phyloP scores from a whole-genome alignment of 2,113 vertebrate genomes.

The Thamnaconus septentrionalis region DNA sequence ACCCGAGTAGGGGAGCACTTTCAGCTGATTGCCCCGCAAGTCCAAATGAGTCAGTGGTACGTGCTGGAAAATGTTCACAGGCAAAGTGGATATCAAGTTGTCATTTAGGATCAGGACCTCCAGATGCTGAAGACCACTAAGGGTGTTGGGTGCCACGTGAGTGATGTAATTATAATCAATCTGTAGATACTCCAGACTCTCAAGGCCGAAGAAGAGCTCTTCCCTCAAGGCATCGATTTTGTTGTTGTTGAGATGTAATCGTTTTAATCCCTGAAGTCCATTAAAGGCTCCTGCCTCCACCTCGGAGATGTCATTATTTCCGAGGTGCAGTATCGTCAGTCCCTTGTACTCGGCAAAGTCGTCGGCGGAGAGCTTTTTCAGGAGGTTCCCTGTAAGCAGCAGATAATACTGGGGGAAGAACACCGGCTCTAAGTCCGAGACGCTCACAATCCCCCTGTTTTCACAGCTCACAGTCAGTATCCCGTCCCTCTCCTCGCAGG shows the following conservation, averaged over 20 bases:
- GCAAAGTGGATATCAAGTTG: slow-evolving; percentile 91
- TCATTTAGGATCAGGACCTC: slow-evolving; percentile 97
- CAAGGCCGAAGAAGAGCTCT: slow-evolving; percentile 91
- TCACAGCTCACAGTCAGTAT: slow-evolving; percentile 93
- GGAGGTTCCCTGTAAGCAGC: slow-evolving; percentile 90
- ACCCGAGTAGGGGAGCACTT: slow-evolving; percentile 90
- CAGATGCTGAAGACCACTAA: slow-evolving; percentile 87
- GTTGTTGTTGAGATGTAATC: slow-evolving; percentile 96
- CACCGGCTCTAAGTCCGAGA: slow-evolving; percentile 89
- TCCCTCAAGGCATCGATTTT: slow-evolving; percentile 91
- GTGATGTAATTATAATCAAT: slow-evolving; percentile 97
- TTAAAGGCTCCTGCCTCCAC: slow-evolving; percentile 93
- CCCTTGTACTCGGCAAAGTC: slow-evolving; percentile 92
- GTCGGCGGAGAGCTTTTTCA: slow-evolving; percentile 87
- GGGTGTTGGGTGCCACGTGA: slow-evolving; percentile 86
- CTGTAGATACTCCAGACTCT: slow-evolving; percentile 95
- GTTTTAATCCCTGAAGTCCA: slow-evolving; percentile 88
- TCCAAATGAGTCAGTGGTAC: slow-evolving; percentile 97
- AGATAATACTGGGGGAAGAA: slow-evolving; percentile 88
- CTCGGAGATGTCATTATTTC: slow-evolving; percentile 94
- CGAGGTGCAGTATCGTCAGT: slow-evolving; percentile 91
- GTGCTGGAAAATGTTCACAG: slow-evolving; percentile 90
- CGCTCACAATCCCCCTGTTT: slow-evolving; percentile 89
- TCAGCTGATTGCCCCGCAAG: slow-evolving; percentile 92
- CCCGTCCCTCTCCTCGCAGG: slow-evolving; percentile 94